These are phyloP conservation scores for Eunapius fragilis DNA, from an alignment of 37 sponge, comb jelly and placozoan species.

Conservation along the genomic window DNA sequence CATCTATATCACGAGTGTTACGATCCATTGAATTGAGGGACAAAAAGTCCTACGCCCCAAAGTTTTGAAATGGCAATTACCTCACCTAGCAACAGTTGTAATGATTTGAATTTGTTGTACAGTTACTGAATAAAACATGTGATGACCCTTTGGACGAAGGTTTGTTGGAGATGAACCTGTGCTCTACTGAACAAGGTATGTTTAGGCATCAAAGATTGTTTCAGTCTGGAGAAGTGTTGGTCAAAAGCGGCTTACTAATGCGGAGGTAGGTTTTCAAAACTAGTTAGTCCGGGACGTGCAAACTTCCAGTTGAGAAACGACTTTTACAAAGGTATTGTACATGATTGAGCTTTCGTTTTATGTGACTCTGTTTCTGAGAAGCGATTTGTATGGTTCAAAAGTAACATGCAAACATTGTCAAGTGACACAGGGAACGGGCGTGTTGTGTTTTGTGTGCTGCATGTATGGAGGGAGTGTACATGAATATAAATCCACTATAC, in stretches of 20 bases:
- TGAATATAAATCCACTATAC: neutral
- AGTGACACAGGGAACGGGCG: neutral
- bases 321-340: neutral
- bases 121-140: neutral
- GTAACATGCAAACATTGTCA: neutral
- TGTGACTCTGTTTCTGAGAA: neutral
- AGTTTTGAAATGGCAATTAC: neutral
- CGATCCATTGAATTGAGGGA: neutral
- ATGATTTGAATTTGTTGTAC: neutral
- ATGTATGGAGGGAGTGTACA: neutral
- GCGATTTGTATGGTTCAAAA: neutral
- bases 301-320: neutral
- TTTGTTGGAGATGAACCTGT: neutral
- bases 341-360: neutral
- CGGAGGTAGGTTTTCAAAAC: constrained; percentile 63
- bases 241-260: constrained; percentile 20
- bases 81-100: neutral
- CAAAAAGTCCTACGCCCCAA: neutral
- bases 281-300: neutral
- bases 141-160: neutral
- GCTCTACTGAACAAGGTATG: neutral
- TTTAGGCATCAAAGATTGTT: neutral
- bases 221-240: constrained; percentile 2
- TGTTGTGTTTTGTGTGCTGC: neutral
- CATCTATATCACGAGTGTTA: neutral